These are phyloP conservation scores for Allobates femoralis DNA, from an alignment of 2,797 vertebrate genomes.

Conservation along the genomic window DNA sequence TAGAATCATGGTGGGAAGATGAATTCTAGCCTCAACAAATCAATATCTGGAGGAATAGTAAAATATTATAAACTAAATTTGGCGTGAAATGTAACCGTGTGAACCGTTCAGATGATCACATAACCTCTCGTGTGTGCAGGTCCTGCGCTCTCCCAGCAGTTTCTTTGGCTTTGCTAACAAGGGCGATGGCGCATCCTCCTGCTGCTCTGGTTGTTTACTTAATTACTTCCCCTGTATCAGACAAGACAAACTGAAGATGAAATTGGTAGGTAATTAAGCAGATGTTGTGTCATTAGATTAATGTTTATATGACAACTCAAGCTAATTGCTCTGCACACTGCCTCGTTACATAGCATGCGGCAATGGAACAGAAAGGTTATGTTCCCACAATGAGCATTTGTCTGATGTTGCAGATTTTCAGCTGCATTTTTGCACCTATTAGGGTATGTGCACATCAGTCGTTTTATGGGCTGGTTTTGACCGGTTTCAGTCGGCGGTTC, in stretches of 20 bases:
- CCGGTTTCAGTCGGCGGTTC: too few species aligned
- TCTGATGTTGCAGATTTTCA: too few species aligned
- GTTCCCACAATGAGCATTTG: too few species aligned
- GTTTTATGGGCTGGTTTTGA: too few species aligned
- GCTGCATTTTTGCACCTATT: too few species aligned
- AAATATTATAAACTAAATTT: background rate
- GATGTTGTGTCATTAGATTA: conserved; percentile 49
- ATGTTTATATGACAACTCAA: conserved; percentile 40
- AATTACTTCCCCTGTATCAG: conserved; percentile 43
- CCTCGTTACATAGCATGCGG: background rate
- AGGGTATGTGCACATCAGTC: too few species aligned
- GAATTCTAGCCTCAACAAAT: background rate
- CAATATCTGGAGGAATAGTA: too few species aligned
- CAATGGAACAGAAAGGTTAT: background rate
- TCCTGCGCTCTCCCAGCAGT: background rate
- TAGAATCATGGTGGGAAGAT: background rate
- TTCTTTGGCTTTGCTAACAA: conserved; percentile 6
- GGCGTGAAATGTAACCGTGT: background rate
- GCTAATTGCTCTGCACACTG: conserved; percentile 33
- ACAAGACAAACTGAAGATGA: conserved; percentile 28
- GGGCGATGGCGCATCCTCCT: conserved; percentile 25
- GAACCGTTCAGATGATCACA: background rate
- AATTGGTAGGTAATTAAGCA: conserved; percentile 48
- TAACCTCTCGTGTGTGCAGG: background rate
- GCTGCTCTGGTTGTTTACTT: conserved; percentile 27